These are phyloP conservation scores for Trematocara unimaculatum DNA, from an alignment of 2,113 vertebrate species.

Conservation along the genomic window DNA sequence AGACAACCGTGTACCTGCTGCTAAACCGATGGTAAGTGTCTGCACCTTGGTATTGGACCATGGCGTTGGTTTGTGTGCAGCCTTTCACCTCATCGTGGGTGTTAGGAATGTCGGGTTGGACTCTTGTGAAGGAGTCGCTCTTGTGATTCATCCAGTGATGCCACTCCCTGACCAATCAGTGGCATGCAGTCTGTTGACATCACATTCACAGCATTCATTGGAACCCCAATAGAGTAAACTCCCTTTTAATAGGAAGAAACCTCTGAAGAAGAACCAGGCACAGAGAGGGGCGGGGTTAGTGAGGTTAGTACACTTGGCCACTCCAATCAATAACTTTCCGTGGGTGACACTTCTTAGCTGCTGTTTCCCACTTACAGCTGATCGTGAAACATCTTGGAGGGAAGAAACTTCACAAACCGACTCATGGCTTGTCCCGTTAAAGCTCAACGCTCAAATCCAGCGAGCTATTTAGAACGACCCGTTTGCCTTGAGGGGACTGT, in stretches of 20 bases:
- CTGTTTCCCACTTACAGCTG: neutral
- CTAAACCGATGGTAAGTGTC: rapidly evolving
- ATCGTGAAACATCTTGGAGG: neutral
- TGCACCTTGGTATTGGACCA: rapidly evolving
- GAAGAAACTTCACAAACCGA: neutral
- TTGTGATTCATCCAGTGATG: neutral
- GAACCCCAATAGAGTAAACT: neutral
- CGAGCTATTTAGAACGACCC: neutral
- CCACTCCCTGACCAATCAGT: neutral
- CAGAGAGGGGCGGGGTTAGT: neutral
- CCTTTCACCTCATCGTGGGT: neutral
- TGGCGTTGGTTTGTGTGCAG: neutral
- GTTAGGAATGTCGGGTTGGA: rapidly evolving
- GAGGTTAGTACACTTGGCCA: neutral
- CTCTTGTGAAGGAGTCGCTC: neutral
- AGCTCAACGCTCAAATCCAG: neutral
- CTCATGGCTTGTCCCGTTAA: neutral
- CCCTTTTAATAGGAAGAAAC: rapidly evolving
- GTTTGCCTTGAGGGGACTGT: neutral
- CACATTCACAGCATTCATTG: neutral
- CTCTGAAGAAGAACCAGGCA: neutral
- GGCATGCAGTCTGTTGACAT: neutral
- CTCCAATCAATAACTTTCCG: neutral
- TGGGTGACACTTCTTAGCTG: neutral
- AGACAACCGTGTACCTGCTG: rapidly evolving